Percentiles rank a stretch among this genome's conserved stretches.
Evolutionary conservation across 2,113 vertebrate species (phyloP).

Genomic region (Archocentrus centrarchus): DNA sequence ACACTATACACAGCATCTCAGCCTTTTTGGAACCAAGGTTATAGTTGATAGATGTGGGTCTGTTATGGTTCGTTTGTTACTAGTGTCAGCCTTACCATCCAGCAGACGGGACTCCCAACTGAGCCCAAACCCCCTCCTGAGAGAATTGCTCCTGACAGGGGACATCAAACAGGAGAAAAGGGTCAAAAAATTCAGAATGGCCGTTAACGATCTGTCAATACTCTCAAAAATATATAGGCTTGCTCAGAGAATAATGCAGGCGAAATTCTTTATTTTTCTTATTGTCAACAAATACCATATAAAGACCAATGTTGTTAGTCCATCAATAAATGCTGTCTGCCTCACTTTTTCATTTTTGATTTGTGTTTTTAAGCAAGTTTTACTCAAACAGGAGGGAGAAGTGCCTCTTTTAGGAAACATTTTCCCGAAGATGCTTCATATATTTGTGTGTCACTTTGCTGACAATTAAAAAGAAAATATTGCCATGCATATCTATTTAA

Average conservation of each 20-base stretch:
- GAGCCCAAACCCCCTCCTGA: conserved; percentile 51
- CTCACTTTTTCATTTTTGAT: background rate
- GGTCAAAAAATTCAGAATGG: background rate
- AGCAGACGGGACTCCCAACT: conserved; percentile 74
- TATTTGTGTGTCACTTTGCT: background rate
- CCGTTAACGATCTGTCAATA: background rate
- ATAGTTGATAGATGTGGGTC: background rate
- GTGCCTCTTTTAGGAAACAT: background rate
- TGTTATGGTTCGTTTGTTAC: background rate
- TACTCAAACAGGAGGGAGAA: background rate
- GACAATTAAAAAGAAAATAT: background rate
- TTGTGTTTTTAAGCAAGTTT: background rate
- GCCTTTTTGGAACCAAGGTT: background rate
- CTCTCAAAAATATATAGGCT: background rate
- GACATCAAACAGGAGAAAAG: conserved; percentile 41
- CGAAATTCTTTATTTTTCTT: background rate
- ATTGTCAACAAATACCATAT: no score
- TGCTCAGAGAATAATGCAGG: background rate
- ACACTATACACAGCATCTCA: background rate
- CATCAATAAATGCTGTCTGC: background rate
- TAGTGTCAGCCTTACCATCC: conserved; percentile 70
- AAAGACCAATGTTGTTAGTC: background rate
- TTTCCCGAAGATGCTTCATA: background rate
- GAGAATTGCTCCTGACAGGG: background rate
- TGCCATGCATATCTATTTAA: background rate